These are phyloP conservation scores for Agrilus cyanescens DNA, from an alignment of 2,888 invertebrate genomes.

Conservation along the genomic window DNA sequence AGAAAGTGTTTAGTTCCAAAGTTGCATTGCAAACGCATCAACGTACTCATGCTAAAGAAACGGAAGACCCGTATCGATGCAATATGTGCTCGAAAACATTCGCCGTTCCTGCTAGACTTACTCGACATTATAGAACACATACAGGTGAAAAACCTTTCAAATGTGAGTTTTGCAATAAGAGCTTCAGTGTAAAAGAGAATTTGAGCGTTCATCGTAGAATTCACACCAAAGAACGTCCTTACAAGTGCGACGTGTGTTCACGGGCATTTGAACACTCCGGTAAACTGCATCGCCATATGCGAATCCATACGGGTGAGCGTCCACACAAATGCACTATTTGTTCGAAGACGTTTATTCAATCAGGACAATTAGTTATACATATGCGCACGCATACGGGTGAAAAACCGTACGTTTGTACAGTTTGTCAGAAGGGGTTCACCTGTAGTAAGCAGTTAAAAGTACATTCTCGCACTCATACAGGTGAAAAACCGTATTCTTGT, in stretches of 20 bases:
- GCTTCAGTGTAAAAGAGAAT: conserved; percentile 87
- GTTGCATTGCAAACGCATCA: conserved; percentile 29
- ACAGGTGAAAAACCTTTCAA: conserved; percentile 83
- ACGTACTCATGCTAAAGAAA: conserved; percentile 30
- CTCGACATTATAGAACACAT: conserved; percentile 78
- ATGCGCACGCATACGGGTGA: conserved; percentile 79
- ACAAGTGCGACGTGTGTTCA: conserved; percentile 79
- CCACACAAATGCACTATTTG: conserved; percentile 83
- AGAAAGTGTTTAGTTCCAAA: conserved; percentile 32
- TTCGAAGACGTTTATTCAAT: conserved; percentile 82
- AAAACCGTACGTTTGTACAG: conserved; percentile 68
- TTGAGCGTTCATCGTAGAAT: conserved; percentile 80
- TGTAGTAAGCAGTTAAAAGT: conserved; percentile 87
- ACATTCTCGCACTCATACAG: conserved; percentile 82
- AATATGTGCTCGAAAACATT: conserved; percentile 86
- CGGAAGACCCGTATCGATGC: conserved; percentile 70
- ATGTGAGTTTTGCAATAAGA: conserved; percentile 86
- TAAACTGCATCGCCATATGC: conserved; percentile 79
- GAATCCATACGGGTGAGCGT: conserved; percentile 82
- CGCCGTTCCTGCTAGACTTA: conserved; percentile 76
- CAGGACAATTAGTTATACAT: conserved; percentile 82
- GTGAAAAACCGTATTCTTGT: conserved; percentile 83
- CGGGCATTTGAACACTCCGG: conserved; percentile 86
- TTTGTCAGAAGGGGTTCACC: conserved; percentile 84
- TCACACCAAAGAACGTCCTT: conserved; percentile 84